phyloP scores from a whole-genome alignment of 2,797 vertebrate genomes.

The Poecile montanus region DNA sequence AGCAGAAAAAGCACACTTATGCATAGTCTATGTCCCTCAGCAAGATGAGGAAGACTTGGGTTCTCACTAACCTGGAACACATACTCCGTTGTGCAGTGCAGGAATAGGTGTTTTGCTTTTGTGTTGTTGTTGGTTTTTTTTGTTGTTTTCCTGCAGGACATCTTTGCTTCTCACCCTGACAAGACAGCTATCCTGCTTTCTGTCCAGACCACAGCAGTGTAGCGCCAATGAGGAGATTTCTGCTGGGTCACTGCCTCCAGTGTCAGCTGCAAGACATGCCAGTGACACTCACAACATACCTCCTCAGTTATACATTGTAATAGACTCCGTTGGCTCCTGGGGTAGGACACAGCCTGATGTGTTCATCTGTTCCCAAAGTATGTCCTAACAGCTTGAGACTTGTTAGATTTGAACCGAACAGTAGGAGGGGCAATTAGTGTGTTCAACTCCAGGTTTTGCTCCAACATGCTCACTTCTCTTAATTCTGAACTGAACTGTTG shows the following conservation, averaged over 20 bases:
- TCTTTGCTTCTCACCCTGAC: neutral
- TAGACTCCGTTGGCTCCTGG: fast-evolving
- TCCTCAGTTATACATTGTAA: neutral
- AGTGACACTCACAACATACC: neutral
- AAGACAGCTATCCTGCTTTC: neutral
- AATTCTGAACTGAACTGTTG: neutral
- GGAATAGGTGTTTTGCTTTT: neutral
- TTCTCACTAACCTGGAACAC: neutral
- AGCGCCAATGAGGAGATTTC: fast-evolving
- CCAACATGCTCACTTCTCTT: neutral
- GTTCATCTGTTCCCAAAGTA: neutral
- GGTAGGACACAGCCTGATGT: neutral
- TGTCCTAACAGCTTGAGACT: neutral
- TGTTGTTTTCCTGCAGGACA: neutral
- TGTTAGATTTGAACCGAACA: neutral
- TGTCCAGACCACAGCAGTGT: neutral
- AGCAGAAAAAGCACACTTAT: neutral
- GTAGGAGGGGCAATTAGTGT: neutral
- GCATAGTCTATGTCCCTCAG: neutral
- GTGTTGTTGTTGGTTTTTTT: neutral
- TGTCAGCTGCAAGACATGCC: neutral
- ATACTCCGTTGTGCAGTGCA: neutral
- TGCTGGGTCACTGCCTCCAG: neutral
- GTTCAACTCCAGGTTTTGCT: neutral
- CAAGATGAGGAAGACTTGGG: neutral